phyloP scores from a whole-genome alignment of 1,140 invertebrate species.

The Drosophila arizonae region DNA sequence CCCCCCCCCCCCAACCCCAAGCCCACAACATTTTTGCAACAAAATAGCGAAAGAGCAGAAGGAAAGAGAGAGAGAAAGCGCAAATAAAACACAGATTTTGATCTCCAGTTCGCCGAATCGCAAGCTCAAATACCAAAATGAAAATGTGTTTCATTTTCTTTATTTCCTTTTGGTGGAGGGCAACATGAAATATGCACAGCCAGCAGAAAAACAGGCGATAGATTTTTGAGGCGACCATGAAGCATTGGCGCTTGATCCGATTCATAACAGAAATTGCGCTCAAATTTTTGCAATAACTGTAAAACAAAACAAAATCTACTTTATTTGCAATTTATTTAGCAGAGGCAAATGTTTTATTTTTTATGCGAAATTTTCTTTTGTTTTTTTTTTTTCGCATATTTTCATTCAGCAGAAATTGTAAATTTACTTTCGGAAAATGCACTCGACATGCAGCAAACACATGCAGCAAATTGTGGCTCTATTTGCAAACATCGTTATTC shows the following conservation, averaged over 20 bases:
- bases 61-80: background rate
- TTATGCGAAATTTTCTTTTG: too few species aligned
- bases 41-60: background rate
- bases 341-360: background rate
- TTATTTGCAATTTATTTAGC: background rate
- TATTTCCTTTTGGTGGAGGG: background rate
- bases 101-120: conserved; percentile 34
- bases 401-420: background rate
- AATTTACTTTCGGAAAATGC: conserved; percentile 3
- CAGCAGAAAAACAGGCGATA: conserved; percentile 30
- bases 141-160: background rate
- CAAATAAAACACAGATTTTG: conserved; percentile 72
- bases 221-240: conserved; percentile 23
- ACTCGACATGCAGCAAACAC: background rate
- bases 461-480: background rate
- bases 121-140: conserved; percentile 40
- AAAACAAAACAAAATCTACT: background rate
- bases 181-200: conserved; percentile 49
- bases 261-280: background rate
- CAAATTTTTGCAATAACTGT: conserved; percentile 8
- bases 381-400: background rate
- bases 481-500: background rate
- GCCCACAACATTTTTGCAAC: conserved; percentile 46
- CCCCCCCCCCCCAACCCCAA: background rate
- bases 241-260: background rate